Evolutionary conservation across 2,113 vertebrate species (phyloP).

Genomic region (Mobula birostris): DNA sequence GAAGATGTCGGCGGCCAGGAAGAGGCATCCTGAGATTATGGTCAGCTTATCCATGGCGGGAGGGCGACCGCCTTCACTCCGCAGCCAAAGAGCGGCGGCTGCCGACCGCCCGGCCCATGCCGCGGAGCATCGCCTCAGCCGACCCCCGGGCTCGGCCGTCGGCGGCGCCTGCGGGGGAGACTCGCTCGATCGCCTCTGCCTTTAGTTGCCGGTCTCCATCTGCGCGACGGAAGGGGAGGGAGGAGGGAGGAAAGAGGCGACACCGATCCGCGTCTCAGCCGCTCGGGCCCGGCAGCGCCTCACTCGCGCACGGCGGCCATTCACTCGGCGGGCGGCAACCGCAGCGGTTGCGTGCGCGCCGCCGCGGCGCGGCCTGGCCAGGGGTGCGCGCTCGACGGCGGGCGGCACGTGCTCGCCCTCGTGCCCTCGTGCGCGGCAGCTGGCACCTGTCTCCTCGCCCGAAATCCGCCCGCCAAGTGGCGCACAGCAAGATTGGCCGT

Average conservation of each 20-base stretch:
- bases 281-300: not conserved
- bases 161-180: not conserved
- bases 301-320: not conserved
- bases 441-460: too few species aligned
- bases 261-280: not conserved
- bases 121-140: conserved; percentile 25
- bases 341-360: conserved; percentile 1
- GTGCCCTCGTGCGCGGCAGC: too few species aligned
- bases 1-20: conserved; percentile 89
- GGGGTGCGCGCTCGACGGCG: not conserved
- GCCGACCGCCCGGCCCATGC: not conserved
- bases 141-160: conserved; percentile 39
- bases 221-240: too few species aligned
- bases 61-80: not conserved
- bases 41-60: conserved; percentile 87
- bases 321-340: not conserved
- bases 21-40: conserved; percentile 92
- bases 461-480: too few species aligned
- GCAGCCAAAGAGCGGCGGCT: not conserved
- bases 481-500: too few species aligned
- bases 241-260: not conserved
- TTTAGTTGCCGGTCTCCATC: conserved; percentile 5
- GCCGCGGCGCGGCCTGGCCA: not conserved
- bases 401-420: too few species aligned
- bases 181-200: not conserved